Evolutionary conservation across 2,888 invertebrate species (phyloP).

Genomic region (Alviniconcha strummeri): DNA sequence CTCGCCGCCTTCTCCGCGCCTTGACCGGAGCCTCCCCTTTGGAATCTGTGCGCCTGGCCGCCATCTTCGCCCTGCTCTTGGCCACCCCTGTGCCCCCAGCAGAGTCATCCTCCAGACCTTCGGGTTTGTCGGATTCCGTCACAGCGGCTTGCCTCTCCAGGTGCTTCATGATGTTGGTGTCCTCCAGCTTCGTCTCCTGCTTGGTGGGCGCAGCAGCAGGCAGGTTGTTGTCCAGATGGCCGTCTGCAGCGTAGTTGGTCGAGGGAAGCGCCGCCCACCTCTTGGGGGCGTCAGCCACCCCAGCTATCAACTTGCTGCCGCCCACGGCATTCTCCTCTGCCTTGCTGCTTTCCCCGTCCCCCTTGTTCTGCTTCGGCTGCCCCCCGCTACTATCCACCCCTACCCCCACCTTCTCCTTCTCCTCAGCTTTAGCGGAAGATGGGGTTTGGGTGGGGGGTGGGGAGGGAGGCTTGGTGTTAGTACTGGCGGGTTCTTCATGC

Average conservation of each 20-base stretch:
- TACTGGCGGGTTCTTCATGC: slow-evolving; percentile 16
- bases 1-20: slow-evolving; percentile 35
- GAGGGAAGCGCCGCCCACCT: slow-evolving; percentile 15
- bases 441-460: not conserved
- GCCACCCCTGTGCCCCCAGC: not conserved
- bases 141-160: slow-evolving; percentile 9
- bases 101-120: not conserved
- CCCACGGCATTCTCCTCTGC: not conserved
- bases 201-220: not conserved
- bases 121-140: not conserved
- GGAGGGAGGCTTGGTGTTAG: not conserved
- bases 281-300: not conserved
- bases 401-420: not conserved
- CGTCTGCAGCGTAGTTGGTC: not conserved
- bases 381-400: not conserved
- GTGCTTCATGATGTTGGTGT: not conserved
- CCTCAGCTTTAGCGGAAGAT: not conserved
- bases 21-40: slow-evolving; percentile 43
- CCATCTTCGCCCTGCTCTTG: not conserved
- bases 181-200: not conserved
- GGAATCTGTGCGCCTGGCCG: slow-evolving; percentile 36
- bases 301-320: not conserved
- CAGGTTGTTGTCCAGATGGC: not conserved
- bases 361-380: slow-evolving; percentile 15
- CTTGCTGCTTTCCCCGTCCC: not conserved